A percentile compares a stretch with the other conserved stretches of the same genome.
phyloP scores from a whole-genome alignment of 92 coral and sea anemone genomes.

The Epizoanthus ramosus region DNA sequence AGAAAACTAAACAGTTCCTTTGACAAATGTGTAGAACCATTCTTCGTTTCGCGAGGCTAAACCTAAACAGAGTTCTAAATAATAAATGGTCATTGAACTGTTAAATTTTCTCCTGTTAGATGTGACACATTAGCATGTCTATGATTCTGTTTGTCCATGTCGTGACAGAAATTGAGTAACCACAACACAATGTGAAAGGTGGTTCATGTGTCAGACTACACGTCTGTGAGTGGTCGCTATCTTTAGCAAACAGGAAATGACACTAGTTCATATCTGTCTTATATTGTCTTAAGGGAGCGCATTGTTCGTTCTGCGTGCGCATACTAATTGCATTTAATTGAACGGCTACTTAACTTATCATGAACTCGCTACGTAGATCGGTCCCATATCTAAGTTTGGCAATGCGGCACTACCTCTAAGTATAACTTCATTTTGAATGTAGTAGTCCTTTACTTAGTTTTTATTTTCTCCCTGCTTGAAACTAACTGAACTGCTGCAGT shows the following conservation, averaged over 20 bases:
- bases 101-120: slow-evolving; percentile 35
- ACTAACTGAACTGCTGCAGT: too few relatives aligned
- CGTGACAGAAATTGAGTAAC: slow-evolving; percentile 43
- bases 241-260: slow-evolving; percentile 45
- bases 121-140: slow-evolving; percentile 28
- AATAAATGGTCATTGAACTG: slow-evolving; percentile 11
- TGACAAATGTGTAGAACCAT: slow-evolving; percentile 33
- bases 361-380: not conserved
- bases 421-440: too few relatives aligned
- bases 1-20: slow-evolving; percentile 1
- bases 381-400: slow-evolving; percentile 13
- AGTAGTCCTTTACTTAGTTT: too few relatives aligned
- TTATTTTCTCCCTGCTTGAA: too few relatives aligned
- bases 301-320: slow-evolving; percentile 13
- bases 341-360: not conserved
- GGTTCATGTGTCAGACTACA: not conserved
- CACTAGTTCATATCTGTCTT: slow-evolving; percentile 1
- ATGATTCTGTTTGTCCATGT: slow-evolving; percentile 14
- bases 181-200: too few relatives aligned
- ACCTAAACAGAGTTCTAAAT: slow-evolving; percentile 19
- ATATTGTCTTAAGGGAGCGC: slow-evolving; percentile 14
- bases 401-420: too few relatives aligned
- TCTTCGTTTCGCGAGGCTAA: not conserved
- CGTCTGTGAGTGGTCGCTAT: slow-evolving; percentile 26
- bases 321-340: slow-evolving; percentile 24